Percentiles rank a stretch among this genome's conserved stretches.
Evolutionary conservation across 2,113 vertebrate genomes (phyloP).

Genomic region (Epinephelus lanceolatus): DNA sequence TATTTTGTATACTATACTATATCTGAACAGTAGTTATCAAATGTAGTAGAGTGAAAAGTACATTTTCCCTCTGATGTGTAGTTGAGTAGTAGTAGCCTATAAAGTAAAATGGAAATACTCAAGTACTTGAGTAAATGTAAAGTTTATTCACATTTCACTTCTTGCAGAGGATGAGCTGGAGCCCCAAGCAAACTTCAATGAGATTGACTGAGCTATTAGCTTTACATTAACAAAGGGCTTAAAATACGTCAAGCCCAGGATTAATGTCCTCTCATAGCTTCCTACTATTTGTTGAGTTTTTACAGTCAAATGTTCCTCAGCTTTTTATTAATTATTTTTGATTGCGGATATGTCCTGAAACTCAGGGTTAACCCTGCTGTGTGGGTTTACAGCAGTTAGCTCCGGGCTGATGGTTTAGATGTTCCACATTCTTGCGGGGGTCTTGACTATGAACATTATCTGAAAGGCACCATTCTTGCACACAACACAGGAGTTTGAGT

Average conservation of each 20-base stretch:
- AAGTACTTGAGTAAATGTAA: no score
- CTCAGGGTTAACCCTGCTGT: not conserved
- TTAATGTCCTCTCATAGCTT: not conserved
- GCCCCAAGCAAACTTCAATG: no score
- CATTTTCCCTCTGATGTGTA: no score
- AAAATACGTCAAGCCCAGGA: not conserved
- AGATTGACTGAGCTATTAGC: no score
- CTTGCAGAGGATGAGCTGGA: no score
- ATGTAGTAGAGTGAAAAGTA: no score
- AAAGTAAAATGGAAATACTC: no score
- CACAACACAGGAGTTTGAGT: not conserved
- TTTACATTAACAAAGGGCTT: no score
- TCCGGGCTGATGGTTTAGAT: not conserved
- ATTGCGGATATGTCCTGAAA: not conserved
- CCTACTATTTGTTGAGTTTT: not conserved
- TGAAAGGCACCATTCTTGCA: not conserved
- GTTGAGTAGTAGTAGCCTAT: no score
- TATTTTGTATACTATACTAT: no score
- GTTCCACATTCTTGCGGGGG: not conserved
- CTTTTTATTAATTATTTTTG: not conserved
- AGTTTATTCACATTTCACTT: no score
- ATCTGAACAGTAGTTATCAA: no score
- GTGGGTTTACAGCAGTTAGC: not conserved
- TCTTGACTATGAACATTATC: not conserved
- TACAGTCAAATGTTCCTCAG: not conserved